Evolutionary conservation across 30 jellyfish, hydroid and myxozoan genomes (phyloP).

Genomic region (Morbakka virulenta): DNA sequence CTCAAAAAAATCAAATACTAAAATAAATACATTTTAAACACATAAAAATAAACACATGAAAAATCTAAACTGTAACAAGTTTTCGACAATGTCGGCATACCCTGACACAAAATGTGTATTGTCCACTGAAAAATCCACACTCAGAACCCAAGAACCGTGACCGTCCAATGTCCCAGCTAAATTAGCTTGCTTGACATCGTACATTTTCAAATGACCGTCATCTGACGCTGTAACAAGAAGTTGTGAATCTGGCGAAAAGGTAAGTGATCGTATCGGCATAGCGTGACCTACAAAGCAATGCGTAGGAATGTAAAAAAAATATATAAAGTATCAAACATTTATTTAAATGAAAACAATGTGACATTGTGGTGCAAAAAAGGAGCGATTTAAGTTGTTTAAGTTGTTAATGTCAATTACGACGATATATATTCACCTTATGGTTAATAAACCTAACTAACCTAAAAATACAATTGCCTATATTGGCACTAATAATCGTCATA

Average conservation of each 20-base stretch:
- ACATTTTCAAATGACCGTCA: slow-evolving; percentile 96
- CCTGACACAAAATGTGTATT: slow-evolving; percentile 94
- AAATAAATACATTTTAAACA: too few relatives aligned
- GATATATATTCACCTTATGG: too few relatives aligned
- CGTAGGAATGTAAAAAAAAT: neutral
- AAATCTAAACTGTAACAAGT: too few relatives aligned
- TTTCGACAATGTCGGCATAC: too few relatives aligned
- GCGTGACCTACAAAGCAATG: slow-evolving; percentile 76
- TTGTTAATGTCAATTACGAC: too few relatives aligned
- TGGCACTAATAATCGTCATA: too few relatives aligned
- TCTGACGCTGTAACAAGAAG: slow-evolving; percentile 92
- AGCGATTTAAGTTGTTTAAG: neutral
- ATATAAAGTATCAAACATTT: neutral
- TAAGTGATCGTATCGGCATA: slow-evolving; percentile 92
- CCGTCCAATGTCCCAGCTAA: slow-evolving; percentile 90
- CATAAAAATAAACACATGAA: too few relatives aligned
- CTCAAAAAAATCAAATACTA: too few relatives aligned
- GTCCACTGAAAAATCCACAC: slow-evolving; percentile 94
- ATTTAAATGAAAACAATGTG: too few relatives aligned
- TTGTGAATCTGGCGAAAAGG: slow-evolving; percentile 95
- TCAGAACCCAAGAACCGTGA: slow-evolving; percentile 95
- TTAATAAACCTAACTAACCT: too few relatives aligned
- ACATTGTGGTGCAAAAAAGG: neutral
- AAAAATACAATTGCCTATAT: too few relatives aligned
- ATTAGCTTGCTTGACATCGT: slow-evolving; percentile 94